Base-by-base conservation (phyloP, 2,888 invertebrate species). In the Aphidius colemani region DNA sequence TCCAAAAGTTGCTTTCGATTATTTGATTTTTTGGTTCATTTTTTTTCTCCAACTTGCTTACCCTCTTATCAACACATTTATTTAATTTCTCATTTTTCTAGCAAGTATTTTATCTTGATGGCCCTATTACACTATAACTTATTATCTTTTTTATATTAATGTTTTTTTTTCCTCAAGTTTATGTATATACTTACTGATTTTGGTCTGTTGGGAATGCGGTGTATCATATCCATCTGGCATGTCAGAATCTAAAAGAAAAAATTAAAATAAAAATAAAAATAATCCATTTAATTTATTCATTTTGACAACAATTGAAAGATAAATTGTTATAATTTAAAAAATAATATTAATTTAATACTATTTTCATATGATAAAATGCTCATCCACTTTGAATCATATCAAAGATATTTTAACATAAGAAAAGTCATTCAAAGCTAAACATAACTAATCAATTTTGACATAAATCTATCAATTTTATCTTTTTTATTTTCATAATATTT, bases 171-270 rank as follows among this genome's bases (percentile, higher is more conserved):
- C 13, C 13, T 18, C 13, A 7, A 53, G 11, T 46, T 46, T 46
- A 30, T 39, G 40, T 10, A n/a, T 59, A 65, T 70, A 75, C 81
- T 78, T 75, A 82, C 81, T 81, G 74, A 80, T 78, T 51, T 78
- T 78, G n/a, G 80, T 81, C 67, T 81, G 81, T 63, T 82, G 81
- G 59, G 81, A 81, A 69, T 79, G 77, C 39, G 81, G 79, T 64
- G 78, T 78, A 66, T 81, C 81, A 68, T 78, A 75, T 18, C 77
- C 76, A 61, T 80, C 80, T 57, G 77, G 76, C 69, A 76, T 78
- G 67, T 79, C 76, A 49, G 79, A 75, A 75, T 81, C 81, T 82
- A 70, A 61, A 18, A 18, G 13, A 18, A 18, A 18, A 18, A 18
- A 18, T 18, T 18, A 18, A 2, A 18, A 2, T 18, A 18, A 40